These are phyloP conservation scores for Anoura caudifer DNA, from an alignment of 2,113 vertebrate genomes.

Conservation along the genomic window DNA sequence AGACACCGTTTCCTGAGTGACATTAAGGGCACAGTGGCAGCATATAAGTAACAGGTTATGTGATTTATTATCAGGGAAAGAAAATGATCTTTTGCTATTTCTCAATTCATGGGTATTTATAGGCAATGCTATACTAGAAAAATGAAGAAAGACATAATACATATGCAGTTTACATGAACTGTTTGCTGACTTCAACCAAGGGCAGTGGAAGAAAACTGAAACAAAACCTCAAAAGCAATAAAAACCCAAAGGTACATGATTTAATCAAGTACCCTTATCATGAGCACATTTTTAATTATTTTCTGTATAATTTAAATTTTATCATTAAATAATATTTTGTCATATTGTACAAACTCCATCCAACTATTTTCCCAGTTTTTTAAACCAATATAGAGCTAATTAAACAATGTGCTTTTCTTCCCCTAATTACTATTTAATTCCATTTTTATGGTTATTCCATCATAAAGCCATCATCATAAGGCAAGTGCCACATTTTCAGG, in stretches of 20 bases:
- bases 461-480: background rate
- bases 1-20: background rate
- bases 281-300: background rate
- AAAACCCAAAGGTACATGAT: background rate
- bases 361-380: background rate
- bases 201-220: background rate
- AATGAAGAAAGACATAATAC: background rate
- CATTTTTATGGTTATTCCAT: background rate
- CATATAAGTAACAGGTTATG: background rate
- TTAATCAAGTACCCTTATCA: background rate
- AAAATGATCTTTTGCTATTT: background rate
- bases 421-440: background rate
- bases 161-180: background rate
- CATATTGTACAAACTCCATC: background rate
- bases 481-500: background rate
- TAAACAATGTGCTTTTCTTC: background rate
- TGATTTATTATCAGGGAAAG: background rate
- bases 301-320: background rate
- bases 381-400: background rate
- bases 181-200: background rate
- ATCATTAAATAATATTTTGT: background rate
- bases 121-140: fast-evolving
- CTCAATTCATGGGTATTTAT: background rate
- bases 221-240: background rate
- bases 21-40: background rate